These are phyloP conservation scores for Drosophila pandora DNA, from an alignment of 1,140 invertebrate species.

Conservation along the genomic window DNA sequence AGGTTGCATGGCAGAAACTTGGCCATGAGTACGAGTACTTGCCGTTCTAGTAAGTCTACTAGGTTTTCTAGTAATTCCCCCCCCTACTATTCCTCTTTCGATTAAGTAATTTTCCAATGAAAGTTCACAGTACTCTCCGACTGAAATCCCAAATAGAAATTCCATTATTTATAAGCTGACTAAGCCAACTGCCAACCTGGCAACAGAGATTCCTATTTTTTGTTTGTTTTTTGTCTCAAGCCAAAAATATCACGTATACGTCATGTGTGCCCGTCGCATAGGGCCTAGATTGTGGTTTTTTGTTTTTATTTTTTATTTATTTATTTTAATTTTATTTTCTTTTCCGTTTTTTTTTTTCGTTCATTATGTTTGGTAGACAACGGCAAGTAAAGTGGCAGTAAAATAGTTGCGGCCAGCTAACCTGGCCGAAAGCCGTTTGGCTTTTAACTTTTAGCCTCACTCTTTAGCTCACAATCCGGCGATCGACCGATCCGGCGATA, in stretches of 20 bases:
- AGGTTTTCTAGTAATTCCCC: background rate
- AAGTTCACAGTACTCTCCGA: slow-evolving; percentile 20
- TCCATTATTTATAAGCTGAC: slow-evolving; percentile 51
- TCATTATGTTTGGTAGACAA: slow-evolving; percentile 5
- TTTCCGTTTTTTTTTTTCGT: background rate
- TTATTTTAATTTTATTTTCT: slow-evolving; percentile 1
- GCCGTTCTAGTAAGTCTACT: background rate
- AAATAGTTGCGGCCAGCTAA: slow-evolving; percentile 28
- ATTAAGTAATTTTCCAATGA: slow-evolving; percentile 34
- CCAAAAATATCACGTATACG: slow-evolving; percentile 51
- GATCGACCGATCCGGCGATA: slow-evolving; percentile 2
- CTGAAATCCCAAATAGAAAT: slow-evolving; percentile 19
- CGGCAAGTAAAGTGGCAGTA: slow-evolving; percentile 33
- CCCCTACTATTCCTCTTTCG: slow-evolving; percentile 1
- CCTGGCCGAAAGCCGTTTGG: slow-evolving; percentile 17
- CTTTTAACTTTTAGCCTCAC: slow-evolving; percentile 3
- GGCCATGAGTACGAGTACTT: background rate
- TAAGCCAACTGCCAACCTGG: slow-evolving; percentile 31
- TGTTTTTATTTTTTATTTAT: slow-evolving; percentile 18
- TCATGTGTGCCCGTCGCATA: slow-evolving; percentile 41
- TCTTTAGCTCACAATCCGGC: slow-evolving; percentile 20
- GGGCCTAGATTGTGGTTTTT: slow-evolving; percentile 10
- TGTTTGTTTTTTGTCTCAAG: slow-evolving; percentile 1
- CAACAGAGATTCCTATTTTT: slow-evolving; percentile 36
- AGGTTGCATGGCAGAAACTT: background rate